These are phyloP conservation scores for Syrista parreyssii DNA, from an alignment of 2,888 invertebrate genomes.

Conservation along the genomic window DNA sequence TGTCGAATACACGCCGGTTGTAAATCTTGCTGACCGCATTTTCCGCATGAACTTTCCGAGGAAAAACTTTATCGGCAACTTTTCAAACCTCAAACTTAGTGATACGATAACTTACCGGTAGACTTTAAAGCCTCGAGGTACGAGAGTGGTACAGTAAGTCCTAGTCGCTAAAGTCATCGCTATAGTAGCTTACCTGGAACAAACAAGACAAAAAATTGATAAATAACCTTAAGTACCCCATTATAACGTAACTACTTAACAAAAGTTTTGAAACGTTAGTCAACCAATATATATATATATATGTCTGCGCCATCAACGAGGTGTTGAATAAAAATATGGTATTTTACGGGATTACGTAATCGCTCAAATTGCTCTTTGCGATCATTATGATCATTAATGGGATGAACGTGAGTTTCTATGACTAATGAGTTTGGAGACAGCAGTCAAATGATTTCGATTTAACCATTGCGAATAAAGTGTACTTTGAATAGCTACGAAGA, in stretches of 20 bases:
- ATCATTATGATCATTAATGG: background rate
- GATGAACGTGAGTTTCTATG: background rate
- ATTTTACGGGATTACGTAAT: background rate
- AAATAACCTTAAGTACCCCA: background rate
- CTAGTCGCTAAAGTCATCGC: background rate
- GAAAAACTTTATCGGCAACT: background rate
- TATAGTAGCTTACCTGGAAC: constrained; percentile 45
- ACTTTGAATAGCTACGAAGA: background rate
- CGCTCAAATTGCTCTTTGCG: background rate
- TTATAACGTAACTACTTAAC: background rate
- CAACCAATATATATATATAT: background rate
- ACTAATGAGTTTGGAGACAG: background rate
- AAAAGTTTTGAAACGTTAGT: background rate
- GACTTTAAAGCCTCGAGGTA: constrained; percentile 9
- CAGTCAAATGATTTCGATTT: too few relatives aligned
- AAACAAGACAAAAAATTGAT: constrained; percentile 24
- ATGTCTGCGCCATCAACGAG: background rate
- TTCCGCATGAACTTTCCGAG: background rate
- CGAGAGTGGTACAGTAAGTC: background rate
- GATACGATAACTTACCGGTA: constrained; percentile 21
- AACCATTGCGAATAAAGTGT: too few relatives aligned
- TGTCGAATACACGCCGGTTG: background rate
- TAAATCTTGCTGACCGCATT: background rate
- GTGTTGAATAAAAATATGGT: background rate
- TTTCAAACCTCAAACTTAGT: constrained; percentile 9